These are phyloP conservation scores for Brachyptera risi DNA, from an alignment of 2,888 invertebrate genomes.

Conservation along the genomic window DNA sequence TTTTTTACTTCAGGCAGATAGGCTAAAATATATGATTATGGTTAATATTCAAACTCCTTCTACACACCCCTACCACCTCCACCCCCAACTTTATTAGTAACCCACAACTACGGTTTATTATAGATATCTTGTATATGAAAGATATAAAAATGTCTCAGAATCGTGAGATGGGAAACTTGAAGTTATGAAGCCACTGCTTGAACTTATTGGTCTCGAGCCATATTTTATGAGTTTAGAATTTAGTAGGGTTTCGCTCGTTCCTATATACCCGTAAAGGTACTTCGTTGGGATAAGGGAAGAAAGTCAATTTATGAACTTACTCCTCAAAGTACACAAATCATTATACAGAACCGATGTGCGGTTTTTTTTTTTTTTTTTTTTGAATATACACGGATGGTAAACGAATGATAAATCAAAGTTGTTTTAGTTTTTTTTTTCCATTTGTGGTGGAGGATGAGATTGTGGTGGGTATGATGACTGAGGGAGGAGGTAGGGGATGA, in stretches of 20 bases:
- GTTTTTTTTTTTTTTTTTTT: background rate
- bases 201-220: conserved; percentile 18
- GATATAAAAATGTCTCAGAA: conserved; percentile 18
- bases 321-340: conserved; percentile 2
- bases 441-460: background rate
- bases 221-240: conserved; percentile 21
- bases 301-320: conserved; percentile 16
- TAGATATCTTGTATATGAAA: conserved; percentile 20
- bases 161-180: conserved; percentile 14
- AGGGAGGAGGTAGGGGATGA: background rate
- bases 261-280: background rate
- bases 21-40: conserved; percentile 5
- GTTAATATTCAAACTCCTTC: background rate
- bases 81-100: conserved; percentile 4
- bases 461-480: background rate
- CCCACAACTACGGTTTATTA: conserved; percentile 12
- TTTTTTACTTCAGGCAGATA: background rate
- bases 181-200: conserved; percentile 20
- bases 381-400: background rate
- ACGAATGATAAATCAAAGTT: conserved; percentile 9
- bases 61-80: background rate
- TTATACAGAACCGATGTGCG: conserved; percentile 4
- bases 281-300: background rate
- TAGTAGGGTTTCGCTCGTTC: conserved; percentile 16
- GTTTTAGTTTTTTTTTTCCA: background rate